These are phyloP conservation scores for Pterocles orientalis DNA, from an alignment of 2,113 vertebrate genomes.

Conservation along the genomic window DNA sequence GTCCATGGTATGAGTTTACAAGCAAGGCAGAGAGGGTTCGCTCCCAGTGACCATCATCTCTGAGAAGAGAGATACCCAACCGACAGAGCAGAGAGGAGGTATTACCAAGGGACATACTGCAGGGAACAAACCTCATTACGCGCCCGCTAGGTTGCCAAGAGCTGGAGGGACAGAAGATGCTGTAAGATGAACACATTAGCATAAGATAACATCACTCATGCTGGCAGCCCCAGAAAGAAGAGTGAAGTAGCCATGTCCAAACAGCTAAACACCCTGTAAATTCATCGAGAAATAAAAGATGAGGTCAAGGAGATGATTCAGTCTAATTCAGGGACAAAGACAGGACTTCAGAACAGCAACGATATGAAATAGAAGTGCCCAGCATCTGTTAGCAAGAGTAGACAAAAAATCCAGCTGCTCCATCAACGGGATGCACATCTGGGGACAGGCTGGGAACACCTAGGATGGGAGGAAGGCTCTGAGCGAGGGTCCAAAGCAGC, in stretches of 20 bases:
- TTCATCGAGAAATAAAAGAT: background rate
- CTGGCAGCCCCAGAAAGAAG: background rate
- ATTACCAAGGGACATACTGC: background rate
- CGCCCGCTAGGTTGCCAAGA: background rate
- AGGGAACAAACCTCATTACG: background rate
- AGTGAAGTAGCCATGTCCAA: background rate
- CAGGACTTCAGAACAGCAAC: background rate
- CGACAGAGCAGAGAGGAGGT: accelerated
- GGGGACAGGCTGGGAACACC: background rate
- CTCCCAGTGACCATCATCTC: background rate
- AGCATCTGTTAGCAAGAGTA: background rate
- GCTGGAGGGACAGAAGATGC: background rate
- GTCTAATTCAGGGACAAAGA: background rate
- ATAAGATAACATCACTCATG: background rate
- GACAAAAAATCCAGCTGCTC: background rate
- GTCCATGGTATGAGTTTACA: background rate
- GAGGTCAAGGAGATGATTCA: background rate
- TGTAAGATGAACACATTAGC: background rate
- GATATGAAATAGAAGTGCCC: background rate
- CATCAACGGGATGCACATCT: background rate
- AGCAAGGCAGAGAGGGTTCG: background rate
- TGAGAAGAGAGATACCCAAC: background rate
- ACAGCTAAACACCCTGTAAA: background rate
- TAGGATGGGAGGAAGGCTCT: background rate
- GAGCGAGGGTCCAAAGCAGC: background rate